Base-by-base conservation (phyloP, 2,797 vertebrate species). In the Peromyscus melanophrys region DNA sequence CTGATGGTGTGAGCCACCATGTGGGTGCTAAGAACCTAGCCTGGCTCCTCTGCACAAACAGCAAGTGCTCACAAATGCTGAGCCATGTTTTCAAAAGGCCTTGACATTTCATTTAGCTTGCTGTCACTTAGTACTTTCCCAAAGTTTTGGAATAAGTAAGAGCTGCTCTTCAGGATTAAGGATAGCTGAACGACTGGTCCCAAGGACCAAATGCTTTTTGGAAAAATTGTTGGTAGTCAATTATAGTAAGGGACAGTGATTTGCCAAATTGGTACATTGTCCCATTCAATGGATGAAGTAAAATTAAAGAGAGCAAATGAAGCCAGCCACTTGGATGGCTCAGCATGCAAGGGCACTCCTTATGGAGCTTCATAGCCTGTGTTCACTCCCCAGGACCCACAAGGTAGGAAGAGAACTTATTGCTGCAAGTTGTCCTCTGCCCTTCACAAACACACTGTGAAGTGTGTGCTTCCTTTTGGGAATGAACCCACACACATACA, bases 111-210 rank as follows among this genome's bases (percentile, higher is more conserved):
- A 93, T 93, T 63, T 86, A 21, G 81, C 67, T 95, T 88, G 2
- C 59, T 85, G 77, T 59, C 12, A 71, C 90, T 88, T 16, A 82
- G 21, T 63, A 69, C 84, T 97, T 96, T 81, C 21, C 40, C 67
- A 95, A 82, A 17, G 77, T 84, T 77, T 96, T n/a, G 46, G 19
- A 40, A 75, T 29, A 81, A 83, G n/a, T 65, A 75, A 55, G 21
- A 17, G 3, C 5, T 86, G 55, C 25, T 63, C 81, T 89, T 85
- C 73, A 55, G 1, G 43, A 85, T n/a, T 49, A 83, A 85, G 65
- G 0, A 76, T 73, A 52, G 29, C 23, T 81, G 91, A 13, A 75
- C 31, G 40, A 29, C n/a, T 92, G 12, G 19, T 43, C 89, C 23
- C 40, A 67, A 8, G 34, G 86, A 12, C 40, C 80, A 88, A 69